phyloP scores from a whole-genome alignment of 2,113 vertebrate species.

The Gallinago media region DNA sequence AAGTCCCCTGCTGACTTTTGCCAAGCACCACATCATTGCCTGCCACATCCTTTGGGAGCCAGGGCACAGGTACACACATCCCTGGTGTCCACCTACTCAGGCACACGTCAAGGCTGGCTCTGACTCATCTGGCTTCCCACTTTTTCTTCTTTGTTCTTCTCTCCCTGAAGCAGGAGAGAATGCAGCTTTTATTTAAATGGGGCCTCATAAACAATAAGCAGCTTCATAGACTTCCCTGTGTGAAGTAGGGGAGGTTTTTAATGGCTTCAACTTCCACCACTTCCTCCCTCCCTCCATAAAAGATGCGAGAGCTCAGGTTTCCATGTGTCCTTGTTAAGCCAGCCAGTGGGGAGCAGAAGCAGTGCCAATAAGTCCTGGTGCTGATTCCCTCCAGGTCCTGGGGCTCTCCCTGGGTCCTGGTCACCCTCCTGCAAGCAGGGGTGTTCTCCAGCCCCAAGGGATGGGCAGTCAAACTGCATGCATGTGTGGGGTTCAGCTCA shows the following conservation, averaged over 20 bases:
- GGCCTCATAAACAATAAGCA: background rate
- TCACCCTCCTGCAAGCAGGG: background rate
- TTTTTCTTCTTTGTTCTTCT: conserved; percentile 19
- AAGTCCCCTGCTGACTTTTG: background rate
- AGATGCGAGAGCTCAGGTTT: background rate
- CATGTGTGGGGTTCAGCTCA: background rate
- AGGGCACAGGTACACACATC: background rate
- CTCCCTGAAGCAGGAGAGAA: background rate
- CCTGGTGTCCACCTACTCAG: conserved; percentile 1
- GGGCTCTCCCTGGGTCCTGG: background rate
- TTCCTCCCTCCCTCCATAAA: background rate
- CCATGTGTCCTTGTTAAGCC: background rate
- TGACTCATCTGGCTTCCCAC: conserved; percentile 29
- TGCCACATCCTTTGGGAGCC: background rate
- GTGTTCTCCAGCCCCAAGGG: background rate
- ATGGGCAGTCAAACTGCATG: too few relatives aligned
- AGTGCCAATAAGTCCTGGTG: background rate
- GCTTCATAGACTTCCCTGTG: background rate
- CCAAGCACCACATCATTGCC: background rate
- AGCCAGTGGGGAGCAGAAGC: background rate
- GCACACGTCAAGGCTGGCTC: background rate
- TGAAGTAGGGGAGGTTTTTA: background rate
- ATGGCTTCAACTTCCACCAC: background rate
- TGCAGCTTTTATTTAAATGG: conserved; percentile 16
- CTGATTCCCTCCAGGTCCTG: background rate